Conservation (phyloP, 2,797 vertebrate species). For the Echeneis naucrates region DNA sequence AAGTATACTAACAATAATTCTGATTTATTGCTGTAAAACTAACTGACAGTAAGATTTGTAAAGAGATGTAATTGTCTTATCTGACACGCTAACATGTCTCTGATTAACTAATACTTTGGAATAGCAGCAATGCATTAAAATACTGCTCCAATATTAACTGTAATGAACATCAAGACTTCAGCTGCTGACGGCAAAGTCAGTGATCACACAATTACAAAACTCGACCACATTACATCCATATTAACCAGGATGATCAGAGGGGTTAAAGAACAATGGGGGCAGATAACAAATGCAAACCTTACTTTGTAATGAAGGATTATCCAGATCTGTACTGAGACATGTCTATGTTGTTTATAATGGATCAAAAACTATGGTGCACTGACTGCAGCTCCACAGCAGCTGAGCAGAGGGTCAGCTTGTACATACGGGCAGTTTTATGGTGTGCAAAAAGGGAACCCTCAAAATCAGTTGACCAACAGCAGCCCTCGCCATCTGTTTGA, state of each 20-base stretch:
- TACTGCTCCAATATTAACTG: conserved; percentile 28
- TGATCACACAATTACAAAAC: conserved; percentile 52
- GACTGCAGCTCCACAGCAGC: conserved; percentile 9
- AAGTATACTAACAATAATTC: background rate
- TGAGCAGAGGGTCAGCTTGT: conserved; percentile 25
- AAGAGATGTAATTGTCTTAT: background rate
- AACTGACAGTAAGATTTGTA: background rate
- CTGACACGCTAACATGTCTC: background rate
- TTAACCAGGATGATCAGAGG: conserved; percentile 35
- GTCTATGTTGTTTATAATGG: conserved; percentile 8
- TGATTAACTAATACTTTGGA: conserved; percentile 21
- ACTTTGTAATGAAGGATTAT: conserved; percentile 16
- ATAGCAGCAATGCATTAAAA: conserved; percentile 20
- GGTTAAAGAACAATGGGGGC: conserved; percentile 20
- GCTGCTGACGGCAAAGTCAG: conserved; percentile 67
- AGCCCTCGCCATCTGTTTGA: conserved; percentile 35
- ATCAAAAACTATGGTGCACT: background rate
- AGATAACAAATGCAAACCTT: conserved; percentile 10
- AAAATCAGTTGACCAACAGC: conserved; percentile 3
- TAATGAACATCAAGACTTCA: conserved; percentile 47
- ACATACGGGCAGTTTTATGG: conserved; percentile 31
- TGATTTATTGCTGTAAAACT: background rate
- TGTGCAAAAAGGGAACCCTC: conserved; percentile 29
- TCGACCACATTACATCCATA: conserved; percentile 66
- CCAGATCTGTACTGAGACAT: background rate